These are phyloP conservation scores for Marmota monax DNA, from an alignment of 2,113 vertebrate genomes.

Conservation along the genomic window DNA sequence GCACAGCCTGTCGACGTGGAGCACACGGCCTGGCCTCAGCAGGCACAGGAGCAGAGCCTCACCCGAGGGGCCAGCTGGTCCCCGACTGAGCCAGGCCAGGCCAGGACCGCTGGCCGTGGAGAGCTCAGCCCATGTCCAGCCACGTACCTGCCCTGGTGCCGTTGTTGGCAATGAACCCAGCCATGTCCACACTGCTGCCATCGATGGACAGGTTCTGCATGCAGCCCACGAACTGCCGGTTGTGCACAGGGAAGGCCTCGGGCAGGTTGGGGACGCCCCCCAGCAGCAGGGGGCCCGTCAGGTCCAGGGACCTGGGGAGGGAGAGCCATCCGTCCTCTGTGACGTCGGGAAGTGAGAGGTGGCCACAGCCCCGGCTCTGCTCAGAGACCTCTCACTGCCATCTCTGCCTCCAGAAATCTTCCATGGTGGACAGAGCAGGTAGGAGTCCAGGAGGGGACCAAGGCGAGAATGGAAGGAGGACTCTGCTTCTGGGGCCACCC, in stretches of 20 bases:
- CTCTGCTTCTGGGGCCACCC: fast-evolving
- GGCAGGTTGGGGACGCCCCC: constrained; percentile 97
- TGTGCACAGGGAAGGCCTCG: constrained; percentile 96
- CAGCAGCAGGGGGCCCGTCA: constrained; percentile 96
- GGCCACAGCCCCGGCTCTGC: fast-evolving
- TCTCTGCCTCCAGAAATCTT: fast-evolving
- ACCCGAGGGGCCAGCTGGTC: fast-evolving
- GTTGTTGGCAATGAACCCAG: constrained; percentile 96
- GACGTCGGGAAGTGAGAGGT: fast-evolving
- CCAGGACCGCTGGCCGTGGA: fast-evolving
- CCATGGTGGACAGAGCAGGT: fast-evolving
- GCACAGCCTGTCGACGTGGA: constrained; percentile 85
- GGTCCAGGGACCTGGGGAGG: constrained; percentile 93
- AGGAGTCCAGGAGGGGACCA: not conserved
- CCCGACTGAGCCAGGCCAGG: not conserved
- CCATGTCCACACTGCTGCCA: constrained; percentile 94
- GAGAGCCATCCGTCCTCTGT: not conserved
- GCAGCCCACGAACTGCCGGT: constrained; percentile 96
- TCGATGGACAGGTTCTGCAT: constrained; percentile 97
- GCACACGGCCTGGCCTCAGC: fast-evolving
- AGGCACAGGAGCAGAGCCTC: not conserved
- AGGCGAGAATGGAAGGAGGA: fast-evolving
- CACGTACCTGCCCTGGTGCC: constrained; percentile 93
- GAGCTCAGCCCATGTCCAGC: fast-evolving
- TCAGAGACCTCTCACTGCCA: fast-evolving